phyloP scores from a whole-genome alignment of 2,113 vertebrate species.

The Rhinogobius similis region DNA sequence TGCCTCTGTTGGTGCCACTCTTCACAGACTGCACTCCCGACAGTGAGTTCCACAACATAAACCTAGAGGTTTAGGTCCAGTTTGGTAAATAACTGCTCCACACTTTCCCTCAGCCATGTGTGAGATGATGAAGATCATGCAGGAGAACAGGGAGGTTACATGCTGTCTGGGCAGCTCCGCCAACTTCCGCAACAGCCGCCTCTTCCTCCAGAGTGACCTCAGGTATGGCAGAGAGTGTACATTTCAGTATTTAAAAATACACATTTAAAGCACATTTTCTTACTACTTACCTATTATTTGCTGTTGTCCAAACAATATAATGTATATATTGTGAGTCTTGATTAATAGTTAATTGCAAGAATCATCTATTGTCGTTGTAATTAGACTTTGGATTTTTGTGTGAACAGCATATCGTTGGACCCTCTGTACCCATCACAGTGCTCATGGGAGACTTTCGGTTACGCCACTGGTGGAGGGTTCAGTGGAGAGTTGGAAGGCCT shows the following conservation, averaged over 20 bases:
- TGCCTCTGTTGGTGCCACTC: constrained; percentile 95
- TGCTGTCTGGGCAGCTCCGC: constrained; percentile 97
- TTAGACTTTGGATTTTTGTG: neutral
- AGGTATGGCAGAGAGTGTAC: constrained; percentile 74
- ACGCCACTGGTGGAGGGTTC: constrained; percentile 84
- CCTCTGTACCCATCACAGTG: constrained; percentile 97
- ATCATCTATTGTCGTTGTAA: neutral
- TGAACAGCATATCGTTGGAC: constrained; percentile 91
- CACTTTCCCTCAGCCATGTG: constrained; percentile 86
- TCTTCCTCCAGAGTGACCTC: constrained; percentile 95
- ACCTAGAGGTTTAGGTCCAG: neutral
- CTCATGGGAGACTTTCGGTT: constrained; percentile 97
- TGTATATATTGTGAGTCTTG: neutral
- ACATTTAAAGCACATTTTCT: neutral
- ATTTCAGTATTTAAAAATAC: neutral
- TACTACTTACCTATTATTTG: neutral
- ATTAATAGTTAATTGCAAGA: neutral
- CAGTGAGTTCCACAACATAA: constrained; percentile 79
- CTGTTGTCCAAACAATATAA: neutral
- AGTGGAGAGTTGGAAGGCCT: constrained; percentile 81
- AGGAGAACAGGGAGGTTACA: constrained; percentile 95
- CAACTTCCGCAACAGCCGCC: constrained; percentile 92
- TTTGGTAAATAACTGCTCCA: neutral
- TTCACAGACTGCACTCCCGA: constrained; percentile 98
- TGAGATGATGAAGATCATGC: constrained; percentile 99